Conservation (phyloP, 2,888 invertebrate species). For the Drosophila macrothrix region DNA sequence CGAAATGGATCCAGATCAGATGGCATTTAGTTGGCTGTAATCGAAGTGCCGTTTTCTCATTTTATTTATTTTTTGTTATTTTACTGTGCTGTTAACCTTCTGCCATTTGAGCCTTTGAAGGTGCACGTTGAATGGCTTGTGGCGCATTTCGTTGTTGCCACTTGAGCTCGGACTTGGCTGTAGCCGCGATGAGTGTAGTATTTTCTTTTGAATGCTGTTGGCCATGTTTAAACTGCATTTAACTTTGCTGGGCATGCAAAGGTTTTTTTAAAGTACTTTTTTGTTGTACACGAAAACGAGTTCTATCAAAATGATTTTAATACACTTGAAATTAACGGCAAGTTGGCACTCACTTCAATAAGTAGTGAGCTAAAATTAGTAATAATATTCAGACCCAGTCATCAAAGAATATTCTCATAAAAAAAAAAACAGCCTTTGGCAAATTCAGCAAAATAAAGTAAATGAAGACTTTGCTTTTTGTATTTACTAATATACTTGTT, state of each 20-base stretch:
- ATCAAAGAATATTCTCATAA: constrained; percentile 13
- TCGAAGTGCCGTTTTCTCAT: constrained; percentile 12
- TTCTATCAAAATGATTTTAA: neutral
- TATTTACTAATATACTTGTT: neutral
- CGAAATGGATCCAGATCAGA: constrained; percentile 44
- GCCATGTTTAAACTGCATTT: constrained; percentile 1
- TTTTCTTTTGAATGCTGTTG: neutral
- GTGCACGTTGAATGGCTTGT: constrained; percentile 1
- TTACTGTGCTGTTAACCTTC: neutral
- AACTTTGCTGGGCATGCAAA: neutral
- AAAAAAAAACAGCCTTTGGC: neutral
- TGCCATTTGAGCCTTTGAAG: neutral
- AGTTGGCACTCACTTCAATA: constrained; percentile 1
- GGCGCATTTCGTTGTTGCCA: neutral
- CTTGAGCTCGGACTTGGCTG: constrained; percentile 5
- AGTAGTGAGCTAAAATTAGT: constrained; percentile 7
- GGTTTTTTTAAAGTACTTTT: neutral
- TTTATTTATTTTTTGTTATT: neutral
- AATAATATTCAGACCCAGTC: neutral
- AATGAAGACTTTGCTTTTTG: neutral
- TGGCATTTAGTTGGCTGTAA: constrained; percentile 26
- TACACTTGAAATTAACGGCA: constrained; percentile 3
- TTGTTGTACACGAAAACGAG: neutral
- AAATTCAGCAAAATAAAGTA: neutral
- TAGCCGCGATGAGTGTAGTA: neutral